Conservation (phyloP, 2,888 invertebrate genomes). For the Tiliacea aurago region DNA sequence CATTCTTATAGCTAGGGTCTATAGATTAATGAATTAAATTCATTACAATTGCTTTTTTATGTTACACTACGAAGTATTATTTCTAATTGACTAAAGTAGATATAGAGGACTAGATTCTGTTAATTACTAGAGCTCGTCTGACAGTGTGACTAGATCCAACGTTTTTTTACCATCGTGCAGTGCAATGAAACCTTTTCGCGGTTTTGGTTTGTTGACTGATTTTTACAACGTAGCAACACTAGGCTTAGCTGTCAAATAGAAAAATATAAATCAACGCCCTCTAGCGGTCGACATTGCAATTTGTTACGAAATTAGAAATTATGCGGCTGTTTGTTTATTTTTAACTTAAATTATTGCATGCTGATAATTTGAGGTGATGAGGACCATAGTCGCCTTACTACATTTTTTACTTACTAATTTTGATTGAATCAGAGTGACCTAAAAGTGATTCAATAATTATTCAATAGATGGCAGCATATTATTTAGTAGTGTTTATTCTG, state of each 20-base stretch:
- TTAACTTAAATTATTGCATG: background rate
- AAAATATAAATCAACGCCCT: constrained; percentile 6
- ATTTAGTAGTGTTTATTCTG: no score
- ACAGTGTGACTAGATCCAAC: constrained; percentile 8
- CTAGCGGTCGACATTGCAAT: background rate
- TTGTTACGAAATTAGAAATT: background rate
- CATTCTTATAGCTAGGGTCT: constrained; percentile 40
- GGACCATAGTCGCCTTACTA: no score
- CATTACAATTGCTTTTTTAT: constrained; percentile 73
- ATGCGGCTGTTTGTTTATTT: background rate
- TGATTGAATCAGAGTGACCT: no score
- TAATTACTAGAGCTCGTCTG: constrained; percentile 12
- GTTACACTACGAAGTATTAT: constrained; percentile 42
- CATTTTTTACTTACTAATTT: no score
- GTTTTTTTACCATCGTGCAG: background rate
- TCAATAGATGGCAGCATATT: no score
- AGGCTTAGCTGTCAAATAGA: background rate
- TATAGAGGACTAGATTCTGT: constrained; percentile 48
- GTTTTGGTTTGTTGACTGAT: background rate
- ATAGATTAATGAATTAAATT: constrained; percentile 74
- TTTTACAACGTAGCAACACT: constrained; percentile 24
- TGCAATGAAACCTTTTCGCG: background rate
- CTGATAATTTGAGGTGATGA: background rate
- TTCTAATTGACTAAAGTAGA: constrained; percentile 37
- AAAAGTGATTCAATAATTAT: no score